Evolutionary conservation across 2,888 invertebrate genomes (phyloP), one percentile per base, ranked within the genome.

Genomic region (Cataglyphis rosenhaueri): DNA sequence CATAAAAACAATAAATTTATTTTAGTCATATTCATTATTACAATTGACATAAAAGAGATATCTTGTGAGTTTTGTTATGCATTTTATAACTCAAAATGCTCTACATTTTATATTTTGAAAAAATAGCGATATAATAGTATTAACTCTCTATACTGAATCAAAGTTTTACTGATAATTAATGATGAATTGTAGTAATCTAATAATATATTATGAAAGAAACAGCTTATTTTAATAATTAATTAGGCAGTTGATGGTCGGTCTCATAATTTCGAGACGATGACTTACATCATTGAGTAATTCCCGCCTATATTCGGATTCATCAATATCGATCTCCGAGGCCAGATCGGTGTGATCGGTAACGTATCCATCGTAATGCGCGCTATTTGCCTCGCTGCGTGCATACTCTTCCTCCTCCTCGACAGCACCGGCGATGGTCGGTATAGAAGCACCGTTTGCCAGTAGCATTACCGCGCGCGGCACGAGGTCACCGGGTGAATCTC

Each of bases 261-360:
- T 8, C 32, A 4, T 32, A 32, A 78, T 44, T 44, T 70, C 12
- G 8, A 12, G 2, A 59, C 6, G 66, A 52, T 15, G 21, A 96
- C 97, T 96, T 95, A 98, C 98, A 95, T 98, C 98, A 94, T 97
- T 96, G 91, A 98, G 95, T 92, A 98, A 95, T 94, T 97, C 97
- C 91, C 97, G 95, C 83, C 97, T 96, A 89, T 97, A 95, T 93
- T 97, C 97, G 52, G 97, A 96, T 94, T 97, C 98, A 94, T 98
- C 97, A 74, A 94, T 92, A 85, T 94, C 94, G 84, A 94, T 92
- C 92, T 98, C 97, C 73, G 97, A 97, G 85, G 96, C 97, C 75
- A 97, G 95, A 94, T 97, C 97, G 29, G 97, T 97, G 92, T 97
- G 97, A 93, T 97, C 97, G 74, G 97, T 97, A 92, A 97, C 97